Conservation (phyloP, 2,888 invertebrate genomes). For the Timandra comae region DNA sequence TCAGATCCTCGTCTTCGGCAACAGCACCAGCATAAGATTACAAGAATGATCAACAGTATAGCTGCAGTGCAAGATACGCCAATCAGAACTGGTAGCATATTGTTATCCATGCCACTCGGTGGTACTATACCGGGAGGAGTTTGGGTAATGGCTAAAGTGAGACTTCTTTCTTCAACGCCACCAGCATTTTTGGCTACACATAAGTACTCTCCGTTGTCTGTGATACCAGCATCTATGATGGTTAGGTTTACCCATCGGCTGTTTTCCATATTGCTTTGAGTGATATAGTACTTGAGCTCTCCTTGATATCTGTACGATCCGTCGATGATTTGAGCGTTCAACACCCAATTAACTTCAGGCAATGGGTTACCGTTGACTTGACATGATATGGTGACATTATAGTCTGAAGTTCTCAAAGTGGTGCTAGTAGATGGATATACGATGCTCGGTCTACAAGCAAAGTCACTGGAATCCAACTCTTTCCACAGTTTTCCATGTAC, state of each 20-base stretch:
- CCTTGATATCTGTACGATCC: constrained; percentile 68
- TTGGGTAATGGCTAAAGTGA: constrained; percentile 77
- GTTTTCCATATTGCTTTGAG: constrained; percentile 49
- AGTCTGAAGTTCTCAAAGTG: constrained; percentile 78
- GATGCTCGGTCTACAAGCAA: constrained; percentile 89
- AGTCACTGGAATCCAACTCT: constrained; percentile 81
- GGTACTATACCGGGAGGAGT: constrained; percentile 57
- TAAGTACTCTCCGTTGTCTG: constrained; percentile 84
- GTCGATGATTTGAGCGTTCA: constrained; percentile 79
- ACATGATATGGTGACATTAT: constrained; percentile 84
- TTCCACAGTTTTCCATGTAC: constrained; percentile 85
- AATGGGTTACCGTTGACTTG: constrained; percentile 85
- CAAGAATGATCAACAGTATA: constrained; percentile 68
- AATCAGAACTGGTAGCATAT: constrained; percentile 73
- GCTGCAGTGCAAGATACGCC: constrained; percentile 66
- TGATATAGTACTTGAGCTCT: constrained; percentile 65
- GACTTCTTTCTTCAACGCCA: constrained; percentile 85
- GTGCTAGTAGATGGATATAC: constrained; percentile 78
- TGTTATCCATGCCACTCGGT: constrained; percentile 74
- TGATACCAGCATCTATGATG: constrained; percentile 76
- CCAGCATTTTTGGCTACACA: constrained; percentile 90
- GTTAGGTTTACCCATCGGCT: constrained; percentile 82
- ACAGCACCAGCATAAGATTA: constrained; percentile 75
- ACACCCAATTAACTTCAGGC: constrained; percentile 85
- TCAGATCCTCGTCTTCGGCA: constrained; percentile 72